These are phyloP conservation scores for Oxyteleia sp. DNA, from an alignment of 2,888 invertebrate genomes.

Conservation along the genomic window DNA sequence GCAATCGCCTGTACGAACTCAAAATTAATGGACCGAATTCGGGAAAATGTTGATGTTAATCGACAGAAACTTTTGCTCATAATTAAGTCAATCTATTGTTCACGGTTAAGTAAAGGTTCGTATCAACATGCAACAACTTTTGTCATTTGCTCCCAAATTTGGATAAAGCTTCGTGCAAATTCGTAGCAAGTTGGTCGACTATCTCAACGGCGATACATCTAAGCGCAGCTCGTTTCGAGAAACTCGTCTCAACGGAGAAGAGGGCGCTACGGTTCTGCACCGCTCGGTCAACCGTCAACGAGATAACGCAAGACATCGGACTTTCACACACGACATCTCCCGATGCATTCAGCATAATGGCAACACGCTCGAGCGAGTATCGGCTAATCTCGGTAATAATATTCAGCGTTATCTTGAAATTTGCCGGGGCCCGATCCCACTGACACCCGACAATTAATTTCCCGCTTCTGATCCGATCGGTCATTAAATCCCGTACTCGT, in stretches of 20 bases:
- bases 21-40: too few relatives aligned
- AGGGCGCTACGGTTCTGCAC: slow-evolving; percentile 24
- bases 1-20: too few relatives aligned
- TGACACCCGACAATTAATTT: slow-evolving; percentile 40
- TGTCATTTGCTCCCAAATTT: background rate
- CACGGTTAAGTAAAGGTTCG: too few relatives aligned
- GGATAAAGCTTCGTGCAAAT: background rate
- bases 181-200: background rate
- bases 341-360: slow-evolving; percentile 23
- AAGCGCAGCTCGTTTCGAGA: slow-evolving; percentile 32
- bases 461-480: slow-evolving; percentile 25
- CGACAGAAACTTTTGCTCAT: too few relatives aligned
- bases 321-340: slow-evolving; percentile 35
- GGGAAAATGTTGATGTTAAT: too few relatives aligned
- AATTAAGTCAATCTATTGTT: too few relatives aligned
- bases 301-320: slow-evolving; percentile 40
- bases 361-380: slow-evolving; percentile 30
- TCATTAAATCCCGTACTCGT: slow-evolving; percentile 28
- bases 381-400: slow-evolving; percentile 36
- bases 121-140: too few relatives aligned
- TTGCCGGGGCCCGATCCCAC: slow-evolving; percentile 5
- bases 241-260: slow-evolving; percentile 36
- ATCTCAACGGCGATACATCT: background rate
- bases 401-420: slow-evolving; percentile 26
- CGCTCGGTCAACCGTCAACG: slow-evolving; percentile 52